A percentile compares a stretch with the other conserved stretches of the same genome.
Evolutionary conservation across 2,888 invertebrate species (phyloP).

Genomic region (Chaitophorus viminalis): DNA sequence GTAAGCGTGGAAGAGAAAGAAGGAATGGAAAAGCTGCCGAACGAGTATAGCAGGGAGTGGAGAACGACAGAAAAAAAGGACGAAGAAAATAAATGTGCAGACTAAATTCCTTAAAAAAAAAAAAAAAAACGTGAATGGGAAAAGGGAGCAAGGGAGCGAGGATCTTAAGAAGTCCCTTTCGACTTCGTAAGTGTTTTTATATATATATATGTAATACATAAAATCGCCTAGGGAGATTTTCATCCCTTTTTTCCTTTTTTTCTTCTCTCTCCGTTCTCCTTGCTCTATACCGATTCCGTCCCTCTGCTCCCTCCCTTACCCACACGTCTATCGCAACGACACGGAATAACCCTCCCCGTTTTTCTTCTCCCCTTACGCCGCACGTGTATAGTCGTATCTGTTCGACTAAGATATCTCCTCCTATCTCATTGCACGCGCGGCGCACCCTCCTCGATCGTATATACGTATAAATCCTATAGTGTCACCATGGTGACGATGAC

Average conservation of each 20-base stretch:
- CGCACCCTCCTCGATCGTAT: neutral
- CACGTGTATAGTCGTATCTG: constrained; percentile 32
- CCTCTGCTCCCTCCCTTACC: neutral
- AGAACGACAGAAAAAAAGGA: constrained; percentile 6
- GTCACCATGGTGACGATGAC: constrained; percentile 62
- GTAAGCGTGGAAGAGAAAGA: neutral
- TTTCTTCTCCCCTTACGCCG: neutral
- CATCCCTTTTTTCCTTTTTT: constrained; percentile 38
- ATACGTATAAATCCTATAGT: constrained; percentile 3
- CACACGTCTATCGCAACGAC: neutral
- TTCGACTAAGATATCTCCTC: constrained; percentile 59
- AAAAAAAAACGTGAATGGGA: constrained; percentile 22
- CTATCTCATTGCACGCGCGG: constrained; percentile 30
- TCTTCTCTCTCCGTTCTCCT: neutral
- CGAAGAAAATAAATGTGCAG: constrained; percentile 53
- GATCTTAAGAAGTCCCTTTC: constrained; percentile 62
- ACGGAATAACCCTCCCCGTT: constrained; percentile 17
- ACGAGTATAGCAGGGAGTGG: neutral
- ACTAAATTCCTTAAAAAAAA: constrained; percentile 44
- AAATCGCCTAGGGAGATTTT: constrained; percentile 62
- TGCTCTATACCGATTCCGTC: neutral
- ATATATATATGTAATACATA: constrained; percentile 42
- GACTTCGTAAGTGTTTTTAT: constrained; percentile 59
- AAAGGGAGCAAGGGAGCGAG: constrained; percentile 35
- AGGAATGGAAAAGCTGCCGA: neutral